Evolutionary conservation across 1,140 invertebrate genomes (phyloP).

Genomic region (Tetramorium alpestre): DNA sequence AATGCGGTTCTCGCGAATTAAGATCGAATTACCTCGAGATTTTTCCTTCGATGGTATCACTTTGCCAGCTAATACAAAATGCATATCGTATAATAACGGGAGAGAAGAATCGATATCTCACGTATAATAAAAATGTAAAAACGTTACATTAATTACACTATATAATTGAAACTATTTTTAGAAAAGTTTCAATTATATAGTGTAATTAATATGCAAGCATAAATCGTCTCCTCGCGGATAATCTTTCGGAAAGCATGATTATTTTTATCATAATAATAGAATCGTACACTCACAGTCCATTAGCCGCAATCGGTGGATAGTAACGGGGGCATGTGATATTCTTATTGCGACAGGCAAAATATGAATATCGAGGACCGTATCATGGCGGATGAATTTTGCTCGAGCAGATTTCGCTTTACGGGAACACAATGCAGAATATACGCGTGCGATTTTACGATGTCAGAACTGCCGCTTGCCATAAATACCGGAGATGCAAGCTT

Average conservation of each 20-base stretch:
- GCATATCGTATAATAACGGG: neutral
- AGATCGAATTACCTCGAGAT: constrained; percentile 50
- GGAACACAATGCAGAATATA: constrained; percentile 10
- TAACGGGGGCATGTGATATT: constrained; percentile 2
- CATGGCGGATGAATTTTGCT: neutral
- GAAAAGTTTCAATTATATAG: neutral
- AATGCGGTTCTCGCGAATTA: constrained; percentile 46
- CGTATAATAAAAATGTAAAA: constrained; percentile 59
- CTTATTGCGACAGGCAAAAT: neutral
- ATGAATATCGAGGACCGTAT: neutral
- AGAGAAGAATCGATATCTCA: neutral
- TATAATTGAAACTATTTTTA: neutral
- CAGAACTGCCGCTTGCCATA: constrained; percentile 29
- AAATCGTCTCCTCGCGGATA: neutral
- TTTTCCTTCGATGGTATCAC: constrained; percentile 23
- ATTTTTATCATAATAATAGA: constrained; percentile 11
- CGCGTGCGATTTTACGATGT: constrained; percentile 33
- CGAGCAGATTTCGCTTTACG: constrained; percentile 29
- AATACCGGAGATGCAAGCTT: constrained; percentile 44
- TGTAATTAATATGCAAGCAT: no score
- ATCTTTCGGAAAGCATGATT: neutral
- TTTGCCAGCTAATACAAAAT: constrained; percentile 9
- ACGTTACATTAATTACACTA: neutral
- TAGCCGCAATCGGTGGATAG: neutral
- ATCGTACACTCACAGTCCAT: neutral